phyloP scores from a whole-genome alignment of 2,797 vertebrate species.

The Enteromius radiatus region DNA sequence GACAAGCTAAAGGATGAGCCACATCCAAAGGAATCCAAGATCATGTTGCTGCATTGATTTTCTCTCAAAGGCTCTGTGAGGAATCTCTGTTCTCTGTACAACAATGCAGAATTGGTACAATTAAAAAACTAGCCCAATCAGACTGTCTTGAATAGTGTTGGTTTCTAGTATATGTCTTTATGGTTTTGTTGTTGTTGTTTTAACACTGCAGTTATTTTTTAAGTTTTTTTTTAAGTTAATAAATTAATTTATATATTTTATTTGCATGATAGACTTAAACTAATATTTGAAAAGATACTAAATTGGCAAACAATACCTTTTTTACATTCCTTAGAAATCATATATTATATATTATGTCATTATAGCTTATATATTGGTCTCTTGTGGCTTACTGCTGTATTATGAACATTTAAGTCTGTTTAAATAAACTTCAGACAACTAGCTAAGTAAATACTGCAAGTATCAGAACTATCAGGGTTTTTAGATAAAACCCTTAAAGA shows the following conservation, averaged over 20 bases:
- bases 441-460: not conserved
- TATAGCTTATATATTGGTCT: not conserved
- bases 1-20: constrained; percentile 47
- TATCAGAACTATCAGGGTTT: not conserved
- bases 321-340: not conserved
- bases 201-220: not conserved
- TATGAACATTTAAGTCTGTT: not conserved
- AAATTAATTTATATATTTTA: not conserved
- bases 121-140: not conserved
- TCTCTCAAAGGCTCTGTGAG: not conserved
- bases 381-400: not conserved
- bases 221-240: not conserved
- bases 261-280: not conserved
- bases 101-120: not conserved
- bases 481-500: constrained; percentile 6
- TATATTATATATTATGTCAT: not conserved
- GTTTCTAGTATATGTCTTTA: not conserved
- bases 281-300: not conserved
- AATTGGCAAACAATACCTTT: not conserved
- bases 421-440: not conserved
- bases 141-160: not conserved
- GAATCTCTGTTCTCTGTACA: constrained; percentile 10
- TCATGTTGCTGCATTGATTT: constrained; percentile 35
- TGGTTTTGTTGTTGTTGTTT: not conserved
- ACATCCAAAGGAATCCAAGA: constrained; percentile 46